phyloP scores from a whole-genome alignment of 1,140 invertebrate species.

The Scylla paramamosain region DNA sequence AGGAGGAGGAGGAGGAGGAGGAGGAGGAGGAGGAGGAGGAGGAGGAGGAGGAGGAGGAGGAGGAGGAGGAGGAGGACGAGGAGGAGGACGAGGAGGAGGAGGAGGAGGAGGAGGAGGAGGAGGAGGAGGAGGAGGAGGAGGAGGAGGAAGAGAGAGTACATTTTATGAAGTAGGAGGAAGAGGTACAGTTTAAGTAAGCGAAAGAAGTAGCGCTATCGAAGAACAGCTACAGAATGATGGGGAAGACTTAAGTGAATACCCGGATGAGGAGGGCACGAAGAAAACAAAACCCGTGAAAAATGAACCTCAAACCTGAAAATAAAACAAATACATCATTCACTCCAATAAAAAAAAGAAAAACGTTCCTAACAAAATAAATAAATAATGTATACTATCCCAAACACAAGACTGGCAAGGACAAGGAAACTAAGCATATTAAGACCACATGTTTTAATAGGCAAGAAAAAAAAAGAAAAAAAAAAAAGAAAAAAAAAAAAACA shows the following conservation, averaged over 20 bases:
- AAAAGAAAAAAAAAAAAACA: not conserved
- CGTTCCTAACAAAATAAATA: too few relatives aligned
- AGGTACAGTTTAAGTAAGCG: not conserved
- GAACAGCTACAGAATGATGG: too few relatives aligned
- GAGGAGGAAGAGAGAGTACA: not conserved
- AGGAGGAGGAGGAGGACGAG: not conserved
- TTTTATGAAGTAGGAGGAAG: not conserved
- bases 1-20: not conserved
- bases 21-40: not conserved
- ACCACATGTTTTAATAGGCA: too few relatives aligned
- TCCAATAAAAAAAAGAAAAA: too few relatives aligned
- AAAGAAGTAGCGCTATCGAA: not conserved
- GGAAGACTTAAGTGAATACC: too few relatives aligned
- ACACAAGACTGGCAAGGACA: too few relatives aligned
- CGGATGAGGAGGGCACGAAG: too few relatives aligned
- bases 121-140: not conserved
- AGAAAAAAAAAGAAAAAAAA: not conserved
- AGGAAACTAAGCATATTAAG: too few relatives aligned
- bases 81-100: not conserved
- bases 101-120: not conserved
- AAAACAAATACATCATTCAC: too few relatives aligned
- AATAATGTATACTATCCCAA: too few relatives aligned
- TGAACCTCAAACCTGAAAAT: too few relatives aligned
- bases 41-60: slow-evolving; percentile 3
- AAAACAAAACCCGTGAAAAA: too few relatives aligned